These are phyloP conservation scores for Tuberolachnus salignus DNA, from an alignment of 2,888 invertebrate species.

Conservation along the genomic window DNA sequence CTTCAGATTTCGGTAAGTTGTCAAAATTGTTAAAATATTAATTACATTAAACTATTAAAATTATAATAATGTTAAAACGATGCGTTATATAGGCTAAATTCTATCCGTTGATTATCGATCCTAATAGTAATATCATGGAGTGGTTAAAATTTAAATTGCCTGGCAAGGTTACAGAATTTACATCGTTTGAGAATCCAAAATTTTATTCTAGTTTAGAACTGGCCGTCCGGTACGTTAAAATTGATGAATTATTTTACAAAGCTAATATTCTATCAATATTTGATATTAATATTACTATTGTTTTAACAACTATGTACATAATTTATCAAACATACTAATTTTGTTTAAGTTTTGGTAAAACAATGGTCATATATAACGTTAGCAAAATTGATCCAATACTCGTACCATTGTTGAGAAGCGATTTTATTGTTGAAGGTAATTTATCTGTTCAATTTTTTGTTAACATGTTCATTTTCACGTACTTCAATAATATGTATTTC, in stretches of 20 bases:
- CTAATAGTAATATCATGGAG: conserved; percentile 79
- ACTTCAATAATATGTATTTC: too few relatives aligned
- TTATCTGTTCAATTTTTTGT: conserved; percentile 12
- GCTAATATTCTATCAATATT: too few relatives aligned
- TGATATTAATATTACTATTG: neutral
- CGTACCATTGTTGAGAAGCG: conserved; percentile 70
- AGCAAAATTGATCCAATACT: conserved; percentile 69
- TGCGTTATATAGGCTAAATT: conserved; percentile 36
- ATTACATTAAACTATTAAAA: too few relatives aligned
- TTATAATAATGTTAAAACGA: neutral
- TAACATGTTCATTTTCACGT: too few relatives aligned
- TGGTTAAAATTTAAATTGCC: conserved; percentile 78
- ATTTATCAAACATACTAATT: conserved; percentile 60
- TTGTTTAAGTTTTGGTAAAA: conserved; percentile 82
- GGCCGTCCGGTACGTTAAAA: conserved; percentile 68
- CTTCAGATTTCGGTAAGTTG: conserved; percentile 41
- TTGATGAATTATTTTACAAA: conserved; percentile 52
- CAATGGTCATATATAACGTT: conserved; percentile 82
- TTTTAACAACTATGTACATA: neutral
- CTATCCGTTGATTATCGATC: conserved; percentile 84
- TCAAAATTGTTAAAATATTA: neutral
- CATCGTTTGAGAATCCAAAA: conserved; percentile 78
- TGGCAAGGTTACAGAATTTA: conserved; percentile 74
- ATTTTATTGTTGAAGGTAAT: conserved; percentile 68
- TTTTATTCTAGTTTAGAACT: conserved; percentile 77